A percentile compares a stretch with the other conserved stretches of the same genome.
Evolutionary conservation across 2,888 invertebrate species (phyloP).

Genomic region (Napeogenes inachia): DNA sequence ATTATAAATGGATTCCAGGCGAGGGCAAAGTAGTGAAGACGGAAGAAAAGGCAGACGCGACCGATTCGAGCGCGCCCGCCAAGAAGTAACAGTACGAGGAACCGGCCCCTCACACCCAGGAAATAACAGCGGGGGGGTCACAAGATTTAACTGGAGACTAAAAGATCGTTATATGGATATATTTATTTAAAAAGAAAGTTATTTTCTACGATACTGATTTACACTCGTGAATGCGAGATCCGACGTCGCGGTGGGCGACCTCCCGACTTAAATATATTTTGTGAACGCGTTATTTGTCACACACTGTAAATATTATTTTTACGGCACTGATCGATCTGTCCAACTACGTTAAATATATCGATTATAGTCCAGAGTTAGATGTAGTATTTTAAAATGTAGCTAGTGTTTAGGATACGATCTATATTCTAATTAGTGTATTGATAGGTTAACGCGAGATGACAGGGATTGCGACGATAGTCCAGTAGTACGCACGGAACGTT

Average conservation of each 20-base stretch:
- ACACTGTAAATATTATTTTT: conserved; percentile 45
- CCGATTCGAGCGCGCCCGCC: conserved; percentile 44
- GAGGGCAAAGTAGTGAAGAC: conserved; percentile 73
- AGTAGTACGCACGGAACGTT: conserved; percentile 8
- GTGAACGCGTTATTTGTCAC: conserved; percentile 45
- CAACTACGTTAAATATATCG: conserved; percentile 44
- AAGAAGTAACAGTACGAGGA: conserved; percentile 50
- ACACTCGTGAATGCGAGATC: conserved; percentile 1
- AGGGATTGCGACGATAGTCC: conserved; percentile 32
- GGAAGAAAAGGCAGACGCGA: conserved; percentile 67
- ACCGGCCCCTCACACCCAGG: not conserved
- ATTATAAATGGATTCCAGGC: conserved; percentile 44
- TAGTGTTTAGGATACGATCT: conserved; percentile 32
- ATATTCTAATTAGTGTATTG: conserved; percentile 29
- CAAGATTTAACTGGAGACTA: not conserved
- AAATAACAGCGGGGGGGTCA: not conserved
- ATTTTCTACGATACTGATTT: conserved; percentile 25
- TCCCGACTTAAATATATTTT: conserved; percentile 22
- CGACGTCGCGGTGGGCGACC: conserved; percentile 6
- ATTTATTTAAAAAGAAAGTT: conserved; percentile 22
- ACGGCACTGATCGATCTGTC: conserved; percentile 68
- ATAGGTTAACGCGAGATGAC: conserved; percentile 39
- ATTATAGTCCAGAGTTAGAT: conserved; percentile 38
- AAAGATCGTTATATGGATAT: conserved; percentile 11
- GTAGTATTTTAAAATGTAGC: conserved; percentile 36